Evolutionary conservation across 2,888 invertebrate species (phyloP), one percentile per base, ranked within the genome.

Genomic region (Platynereis dumerilii): DNA sequence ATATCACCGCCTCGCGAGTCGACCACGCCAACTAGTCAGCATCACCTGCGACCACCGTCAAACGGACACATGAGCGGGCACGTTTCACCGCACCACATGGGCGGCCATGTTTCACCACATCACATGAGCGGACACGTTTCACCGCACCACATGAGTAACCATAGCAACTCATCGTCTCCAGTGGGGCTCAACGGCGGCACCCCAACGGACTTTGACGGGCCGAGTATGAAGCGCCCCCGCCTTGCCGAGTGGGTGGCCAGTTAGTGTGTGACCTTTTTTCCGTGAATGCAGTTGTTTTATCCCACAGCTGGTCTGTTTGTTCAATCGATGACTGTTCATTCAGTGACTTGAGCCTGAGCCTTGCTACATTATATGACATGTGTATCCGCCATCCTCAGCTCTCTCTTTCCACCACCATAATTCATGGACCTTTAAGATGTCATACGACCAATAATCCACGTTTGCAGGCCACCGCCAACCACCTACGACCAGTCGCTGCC

Each of bases 1-100:
- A 94, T 95, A 81, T 95, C 95, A 74, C 96, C 96, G 53, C 94
- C 94, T 2, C 89, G 95, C 70, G 94, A 92, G 78, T 90, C 90
- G 76, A 91, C 90, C 76, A 86, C 85, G 65, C 79, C 81, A 29
- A 78, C 78, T 65, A 75, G 75, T 67, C 78, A 78, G 68, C 68
- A 78, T 68, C 69, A 75, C 60, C 74, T 83, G 64, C 79, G 81
- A 64, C 81, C 92, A 79, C 92, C 91, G 54, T 79, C 83, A 57
- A 74, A 77, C 60, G 76, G 75, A 44, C 45, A 20, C 29, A 20
- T 58, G 34, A 39, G 71, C 57, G 77, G 78, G 56, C 81, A 80
- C 70, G 63, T 80, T 58, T 80, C 78, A 24, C 81, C 81, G 12
- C 78, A 77, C 67, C 81, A 81, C 68, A 79, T 79, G 58, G 70